These are phyloP conservation scores for Phrixothrix hirtus DNA, from an alignment of 2,888 invertebrate species.

Conservation along the genomic window DNA sequence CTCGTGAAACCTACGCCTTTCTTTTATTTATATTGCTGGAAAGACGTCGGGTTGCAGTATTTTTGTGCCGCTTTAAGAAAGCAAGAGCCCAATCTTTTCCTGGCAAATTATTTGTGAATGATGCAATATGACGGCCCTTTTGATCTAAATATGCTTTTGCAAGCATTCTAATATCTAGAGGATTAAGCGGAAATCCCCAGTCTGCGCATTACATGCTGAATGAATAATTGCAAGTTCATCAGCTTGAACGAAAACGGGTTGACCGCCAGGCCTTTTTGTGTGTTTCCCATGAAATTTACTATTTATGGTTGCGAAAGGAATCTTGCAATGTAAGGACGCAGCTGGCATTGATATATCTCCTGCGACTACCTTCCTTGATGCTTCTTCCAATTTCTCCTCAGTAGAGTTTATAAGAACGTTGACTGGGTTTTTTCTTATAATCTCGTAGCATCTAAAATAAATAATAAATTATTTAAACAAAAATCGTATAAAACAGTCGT, in stretches of 20 bases:
- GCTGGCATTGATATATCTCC: conserved; percentile 6
- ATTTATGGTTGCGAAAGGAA: conserved; percentile 13
- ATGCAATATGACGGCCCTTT: conserved; percentile 22
- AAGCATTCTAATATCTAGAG: conserved; percentile 32
- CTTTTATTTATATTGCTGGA: conserved; percentile 6
- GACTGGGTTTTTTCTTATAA: too few relatives aligned
- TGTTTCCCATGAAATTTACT: conserved; percentile 12
- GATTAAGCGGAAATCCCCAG: conserved; percentile 35
- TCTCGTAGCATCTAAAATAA: too few relatives aligned
- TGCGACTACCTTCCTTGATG: conserved; percentile 16
- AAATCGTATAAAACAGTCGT: too few relatives aligned
- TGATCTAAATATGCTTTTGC: conserved; percentile 37
- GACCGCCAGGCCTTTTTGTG: conserved; percentile 15
- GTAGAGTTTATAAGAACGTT: too few relatives aligned
- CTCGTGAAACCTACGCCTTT: conserved; percentile 1
- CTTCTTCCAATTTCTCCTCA: neutral
- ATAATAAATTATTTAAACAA: too few relatives aligned
- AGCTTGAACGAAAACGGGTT: conserved; percentile 14
- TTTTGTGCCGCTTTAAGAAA: conserved; percentile 35
- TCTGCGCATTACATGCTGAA: conserved; percentile 33
- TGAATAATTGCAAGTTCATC: too few relatives aligned
- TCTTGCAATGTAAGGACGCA: conserved; percentile 2
- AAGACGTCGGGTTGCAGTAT: conserved; percentile 19
- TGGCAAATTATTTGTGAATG: conserved; percentile 35
- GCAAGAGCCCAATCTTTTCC: conserved; percentile 31